phyloP scores from a whole-genome alignment of 2,888 invertebrate species.

The Epicampocera succincta region DNA sequence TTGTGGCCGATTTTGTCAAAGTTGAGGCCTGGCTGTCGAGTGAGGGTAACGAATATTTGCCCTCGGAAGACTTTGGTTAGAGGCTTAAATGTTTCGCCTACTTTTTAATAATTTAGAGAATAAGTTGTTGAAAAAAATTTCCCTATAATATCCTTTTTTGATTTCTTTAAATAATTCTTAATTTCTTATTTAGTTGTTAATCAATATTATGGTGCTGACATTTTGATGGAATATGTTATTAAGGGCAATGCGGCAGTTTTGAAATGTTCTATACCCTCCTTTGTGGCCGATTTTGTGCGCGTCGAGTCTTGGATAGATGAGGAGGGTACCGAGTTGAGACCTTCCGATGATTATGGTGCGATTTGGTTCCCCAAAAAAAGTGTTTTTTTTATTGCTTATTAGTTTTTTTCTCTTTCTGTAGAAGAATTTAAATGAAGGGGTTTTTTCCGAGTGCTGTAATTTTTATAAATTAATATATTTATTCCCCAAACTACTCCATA shows the following conservation, averaged over 20 bases:
- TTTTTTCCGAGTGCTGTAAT: conserved; percentile 25
- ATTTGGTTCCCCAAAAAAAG: not conserved
- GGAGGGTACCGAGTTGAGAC: conserved; percentile 83
- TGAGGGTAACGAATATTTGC: conserved; percentile 87
- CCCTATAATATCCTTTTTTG: not conserved
- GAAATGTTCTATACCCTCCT: conserved; percentile 89
- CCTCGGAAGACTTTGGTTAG: conserved; percentile 87
- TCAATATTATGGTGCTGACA: conserved; percentile 88
- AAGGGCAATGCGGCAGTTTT: conserved; percentile 87
- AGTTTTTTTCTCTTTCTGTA: not conserved
- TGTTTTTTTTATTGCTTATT: conserved; percentile 8
- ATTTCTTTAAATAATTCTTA: conserved; percentile 12
- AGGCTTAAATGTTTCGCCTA: not conserved
- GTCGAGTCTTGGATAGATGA: conserved; percentile 88
- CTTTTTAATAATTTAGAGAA: conserved; percentile 6
- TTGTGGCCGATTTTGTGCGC: conserved; percentile 88
- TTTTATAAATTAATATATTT: not conserved
- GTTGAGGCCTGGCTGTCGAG: conserved; percentile 91
- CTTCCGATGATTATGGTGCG: conserved; percentile 83
- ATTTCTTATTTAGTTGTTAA: conserved; percentile 84
- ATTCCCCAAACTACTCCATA: too few relatives aligned
- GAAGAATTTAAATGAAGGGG: conserved; percentile 53
- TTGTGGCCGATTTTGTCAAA: conserved; percentile 94
- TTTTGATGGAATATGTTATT: conserved; percentile 88
- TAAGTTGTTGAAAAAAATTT: conserved; percentile 1